Evolutionary conservation across 1,140 invertebrate species (phyloP).

Genomic region (Drosophila melanogaster): Release_6_plus_ISO1_MT NT_037436.4:4856501-4857000

Average conservation of each 20-base stretch:
- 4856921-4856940: constrained; percentile 77
- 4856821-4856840: constrained; percentile 80
- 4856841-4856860: constrained; percentile 80
- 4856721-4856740: not conserved
- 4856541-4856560: constrained; percentile 36
- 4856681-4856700: constrained; percentile 39
- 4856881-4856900: constrained; percentile 37
- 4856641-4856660: constrained; percentile 37
- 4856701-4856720: constrained; percentile 66
- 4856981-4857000: constrained; percentile 20
- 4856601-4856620: constrained; percentile 66
- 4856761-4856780: constrained; percentile 70
- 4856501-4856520: constrained; percentile 63
- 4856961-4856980: constrained; percentile 65
- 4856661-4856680: constrained; percentile 45
- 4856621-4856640: constrained; percentile 44
- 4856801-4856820: constrained; percentile 66
- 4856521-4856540: constrained; percentile 32
- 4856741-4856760: constrained; percentile 19
- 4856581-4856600: constrained; percentile 71
- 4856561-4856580: constrained; percentile 75
- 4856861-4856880: constrained; percentile 41
- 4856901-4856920: constrained; percentile 79
- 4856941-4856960: constrained; percentile 80
- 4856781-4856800: constrained; percentile 31